Percentiles rank a stretch among this genome's conserved stretches.
These are phyloP conservation scores for Coelogynopora nodosa DNA, from an alignment of 2,888 invertebrate genomes.

Conservation along the genomic window DNA sequence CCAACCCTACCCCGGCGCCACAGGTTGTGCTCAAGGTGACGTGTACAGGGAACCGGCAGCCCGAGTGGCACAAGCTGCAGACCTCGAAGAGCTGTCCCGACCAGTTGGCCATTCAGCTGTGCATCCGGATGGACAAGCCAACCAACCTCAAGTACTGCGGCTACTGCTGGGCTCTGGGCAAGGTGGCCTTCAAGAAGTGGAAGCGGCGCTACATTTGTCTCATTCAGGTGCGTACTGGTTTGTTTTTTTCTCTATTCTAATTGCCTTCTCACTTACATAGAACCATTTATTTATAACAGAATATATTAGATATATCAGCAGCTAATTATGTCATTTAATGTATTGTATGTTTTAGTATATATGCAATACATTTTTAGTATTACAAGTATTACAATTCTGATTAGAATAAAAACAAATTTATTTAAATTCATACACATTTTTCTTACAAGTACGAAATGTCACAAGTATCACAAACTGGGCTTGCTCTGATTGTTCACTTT, in stretches of 20 bases:
- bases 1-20: too few species aligned
- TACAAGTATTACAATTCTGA: too few species aligned
- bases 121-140: conserved; percentile 96
- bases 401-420: too few species aligned
- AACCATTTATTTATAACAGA: background rate
- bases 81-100: conserved; percentile 89
- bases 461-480: too few species aligned
- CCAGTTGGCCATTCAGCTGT: conserved; percentile 90
- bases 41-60: conserved; percentile 66
- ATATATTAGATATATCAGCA: too few species aligned
- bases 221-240: conserved; percentile 75
- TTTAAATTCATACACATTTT: too few species aligned
- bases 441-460: too few species aligned
- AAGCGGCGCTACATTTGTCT: conserved; percentile 95
- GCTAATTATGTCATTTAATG: too few species aligned
- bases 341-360: too few species aligned
- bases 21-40: conserved; percentile 64
- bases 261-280: background rate
- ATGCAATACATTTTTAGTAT: too few species aligned
- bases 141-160: conserved; percentile 99
- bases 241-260: background rate
- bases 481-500: too few species aligned
- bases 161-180: conserved; percentile 67
- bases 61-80: conserved; percentile 95
- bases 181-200: conserved; percentile 98